phyloP scores from a whole-genome alignment of 2,113 vertebrate species.

The Hassar affinis region DNA sequence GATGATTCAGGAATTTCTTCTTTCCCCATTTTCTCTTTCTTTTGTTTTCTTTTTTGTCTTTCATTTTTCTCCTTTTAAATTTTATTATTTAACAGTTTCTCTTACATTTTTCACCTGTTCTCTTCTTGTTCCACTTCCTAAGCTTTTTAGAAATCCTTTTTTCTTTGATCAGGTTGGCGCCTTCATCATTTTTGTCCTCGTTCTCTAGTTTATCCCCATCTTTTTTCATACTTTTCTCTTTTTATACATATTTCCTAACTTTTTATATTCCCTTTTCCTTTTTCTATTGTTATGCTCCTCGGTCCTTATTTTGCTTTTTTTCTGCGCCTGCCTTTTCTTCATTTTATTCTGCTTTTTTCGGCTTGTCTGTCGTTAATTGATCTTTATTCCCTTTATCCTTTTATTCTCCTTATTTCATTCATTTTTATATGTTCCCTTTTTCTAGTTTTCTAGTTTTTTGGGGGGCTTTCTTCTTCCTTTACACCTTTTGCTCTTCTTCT shows the following conservation, averaged over 20 bases:
- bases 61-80: neutral
- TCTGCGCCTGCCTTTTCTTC: neutral
- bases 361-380: too few species aligned
- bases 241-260: neutral
- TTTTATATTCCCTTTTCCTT: neutral
- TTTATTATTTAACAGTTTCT: neutral
- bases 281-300: neutral
- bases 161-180: neutral
- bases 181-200: too few species aligned
- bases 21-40: neutral
- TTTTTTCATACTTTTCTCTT: neutral
- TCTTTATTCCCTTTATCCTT: too few species aligned
- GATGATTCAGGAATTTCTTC: neutral
- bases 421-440: neutral
- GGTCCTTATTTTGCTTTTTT: neutral
- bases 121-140: neutral
- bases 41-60: neutral
- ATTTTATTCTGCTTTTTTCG: too few species aligned
- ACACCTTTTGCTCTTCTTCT: neutral
- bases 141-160: neutral
- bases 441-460: neutral
- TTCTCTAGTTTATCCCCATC: neutral
- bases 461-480: neutral
- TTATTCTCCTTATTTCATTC: neutral
- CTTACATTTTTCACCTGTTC: neutral